Base-by-base conservation (phyloP, 2,888 invertebrate genomes). In the Drosophila macrospina region DNA sequence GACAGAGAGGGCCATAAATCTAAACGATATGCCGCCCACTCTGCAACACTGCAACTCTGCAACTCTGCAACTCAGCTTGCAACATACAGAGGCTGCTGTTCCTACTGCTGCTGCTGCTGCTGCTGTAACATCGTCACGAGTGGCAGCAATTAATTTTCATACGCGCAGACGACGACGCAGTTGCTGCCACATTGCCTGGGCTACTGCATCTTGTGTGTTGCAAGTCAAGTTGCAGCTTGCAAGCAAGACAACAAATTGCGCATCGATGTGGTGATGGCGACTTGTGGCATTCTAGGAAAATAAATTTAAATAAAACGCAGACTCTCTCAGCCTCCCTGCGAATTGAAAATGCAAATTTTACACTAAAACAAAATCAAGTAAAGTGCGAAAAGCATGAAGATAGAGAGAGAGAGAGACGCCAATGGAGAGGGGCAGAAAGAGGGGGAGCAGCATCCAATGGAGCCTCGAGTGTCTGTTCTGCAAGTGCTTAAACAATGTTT, bases 141-240 rank as follows among this genome's bases (percentile, higher is more conserved):
- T 87, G 86, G 85, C 89, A 79, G 87, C 89, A 86, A 89, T 89
- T 86, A 86, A 86, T 86, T 86, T 81, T 85, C 87, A 86, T 87
- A 85, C 85, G 88, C 87, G 28, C 28, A 28, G 28, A 34, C 32
- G 32, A 32, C 34, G 34, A 36, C 34, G 80, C 85, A 84, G 78
- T 56, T 66, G 76, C 59, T 62, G 20, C 20, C 20, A 3, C 20
- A 20, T 42, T 28, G 61, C 41, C 54, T 41, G 4, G 37, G 62
- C 64, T 50, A 72, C 57, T 50, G 67, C 51, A 45, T 30, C 57
- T 30, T 45, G 45, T 45, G 28, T 32, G 74, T 44, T 65, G 73
- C 71, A 34, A 50, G 64, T 51, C 41, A 62, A 50, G 39, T 37
- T 42, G 64, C 50, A 61, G 39, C 61, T 75, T 64, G 79, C 79